Evolutionary conservation across 2,797 vertebrate species (phyloP).

Genomic region (Sciaenops ocellatus): DNA sequence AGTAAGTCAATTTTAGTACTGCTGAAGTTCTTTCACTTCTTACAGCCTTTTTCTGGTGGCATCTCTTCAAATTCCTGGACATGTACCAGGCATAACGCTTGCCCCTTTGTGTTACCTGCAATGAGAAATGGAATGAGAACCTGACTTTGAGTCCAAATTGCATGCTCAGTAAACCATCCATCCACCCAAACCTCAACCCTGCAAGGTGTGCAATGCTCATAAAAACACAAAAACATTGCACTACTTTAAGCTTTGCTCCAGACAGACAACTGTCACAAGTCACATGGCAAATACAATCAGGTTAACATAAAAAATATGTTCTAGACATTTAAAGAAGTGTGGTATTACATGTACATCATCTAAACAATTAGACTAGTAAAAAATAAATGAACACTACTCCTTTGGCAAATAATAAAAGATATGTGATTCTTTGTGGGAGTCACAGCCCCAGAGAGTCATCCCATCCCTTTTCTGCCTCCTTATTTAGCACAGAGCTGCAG

Average conservation of each 20-base stretch:
- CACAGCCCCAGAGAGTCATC: background rate
- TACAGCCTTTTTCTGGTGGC: too few relatives aligned
- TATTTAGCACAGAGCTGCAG: constrained; percentile 35
- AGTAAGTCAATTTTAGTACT: too few relatives aligned
- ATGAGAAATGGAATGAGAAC: too few relatives aligned
- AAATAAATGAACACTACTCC: background rate
- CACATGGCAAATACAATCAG: background rate
- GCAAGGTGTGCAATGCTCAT: too few relatives aligned
- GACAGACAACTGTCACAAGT: background rate
- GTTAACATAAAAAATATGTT: background rate
- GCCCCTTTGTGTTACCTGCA: too few relatives aligned
- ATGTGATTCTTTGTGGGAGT: constrained; percentile 11
- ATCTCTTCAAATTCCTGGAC: too few relatives aligned
- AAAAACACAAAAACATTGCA: background rate
- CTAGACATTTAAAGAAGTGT: background rate
- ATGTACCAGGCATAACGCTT: background rate
- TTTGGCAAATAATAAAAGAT: constrained; percentile 13
- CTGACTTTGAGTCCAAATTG: background rate
- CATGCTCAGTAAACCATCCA: background rate
- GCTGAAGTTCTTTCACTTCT: too few relatives aligned
- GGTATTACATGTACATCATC: background rate
- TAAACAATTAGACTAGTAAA: background rate
- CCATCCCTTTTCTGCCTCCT: constrained; percentile 14
- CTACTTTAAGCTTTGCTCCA: background rate
- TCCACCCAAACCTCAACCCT: background rate